Evolutionary conservation across 2,797 vertebrate genomes (phyloP).

Genomic region (Parauchenoglanis punctatus): DNA sequence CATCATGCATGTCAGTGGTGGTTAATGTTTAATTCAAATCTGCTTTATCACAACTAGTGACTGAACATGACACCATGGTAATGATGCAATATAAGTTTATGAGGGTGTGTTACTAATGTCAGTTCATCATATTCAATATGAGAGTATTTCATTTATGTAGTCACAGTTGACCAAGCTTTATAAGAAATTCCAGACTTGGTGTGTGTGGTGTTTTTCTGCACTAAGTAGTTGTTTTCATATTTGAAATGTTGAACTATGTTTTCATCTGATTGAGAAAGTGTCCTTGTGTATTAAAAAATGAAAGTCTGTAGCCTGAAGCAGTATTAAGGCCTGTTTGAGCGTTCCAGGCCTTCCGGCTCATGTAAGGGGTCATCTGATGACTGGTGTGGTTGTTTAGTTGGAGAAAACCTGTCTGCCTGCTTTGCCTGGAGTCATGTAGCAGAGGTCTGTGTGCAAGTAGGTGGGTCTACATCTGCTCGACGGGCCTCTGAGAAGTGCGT

Average conservation of each 20-base stretch:
- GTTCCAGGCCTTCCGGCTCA: background rate
- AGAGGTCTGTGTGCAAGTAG: slow-evolving; percentile 31
- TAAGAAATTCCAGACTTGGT: background rate
- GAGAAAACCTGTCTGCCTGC: slow-evolving; percentile 56
- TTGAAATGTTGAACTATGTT: background rate
- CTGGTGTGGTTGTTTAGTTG: slow-evolving; percentile 38
- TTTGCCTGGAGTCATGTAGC: slow-evolving; percentile 49
- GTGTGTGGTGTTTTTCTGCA: background rate
- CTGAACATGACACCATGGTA: background rate
- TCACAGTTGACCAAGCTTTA: background rate
- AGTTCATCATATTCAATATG: background rate
- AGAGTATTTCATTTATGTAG: background rate
- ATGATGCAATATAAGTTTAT: background rate
- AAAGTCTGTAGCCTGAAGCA: background rate
- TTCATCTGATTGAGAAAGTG: background rate
- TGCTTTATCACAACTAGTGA: background rate
- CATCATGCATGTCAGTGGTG: background rate
- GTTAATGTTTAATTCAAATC: background rate
- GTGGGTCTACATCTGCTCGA: slow-evolving; percentile 39
- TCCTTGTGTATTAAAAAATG: background rate
- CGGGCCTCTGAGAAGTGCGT: slow-evolving; percentile 36
- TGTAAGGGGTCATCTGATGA: slow-evolving; percentile 34
- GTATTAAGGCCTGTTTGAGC: slow-evolving; percentile 30
- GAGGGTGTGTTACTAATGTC: background rate
- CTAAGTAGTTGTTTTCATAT: background rate